A percentile compares a stretch with the other conserved stretches of the same genome.
These are phyloP conservation scores for Hippasteria phrygiana DNA, from an alignment of 53 echinoderm and acorn worm genomes.

Conservation along the genomic window DNA sequence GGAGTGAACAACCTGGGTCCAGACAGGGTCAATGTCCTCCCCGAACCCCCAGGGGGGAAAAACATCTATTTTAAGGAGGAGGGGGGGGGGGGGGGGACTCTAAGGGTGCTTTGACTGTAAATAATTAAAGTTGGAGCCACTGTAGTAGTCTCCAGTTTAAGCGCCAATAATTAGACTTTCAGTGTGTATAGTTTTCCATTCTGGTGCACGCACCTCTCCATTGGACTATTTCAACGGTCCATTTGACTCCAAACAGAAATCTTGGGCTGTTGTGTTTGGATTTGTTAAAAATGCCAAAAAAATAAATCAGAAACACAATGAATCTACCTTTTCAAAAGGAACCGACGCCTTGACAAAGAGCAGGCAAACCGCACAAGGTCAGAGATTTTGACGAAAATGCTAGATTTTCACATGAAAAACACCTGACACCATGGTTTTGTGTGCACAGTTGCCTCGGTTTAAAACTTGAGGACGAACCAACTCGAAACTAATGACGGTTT, in stretches of 20 bases:
- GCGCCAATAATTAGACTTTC: not conserved
- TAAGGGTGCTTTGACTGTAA: conserved; percentile 52
- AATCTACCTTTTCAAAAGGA: not conserved
- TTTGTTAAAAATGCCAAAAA: not conserved
- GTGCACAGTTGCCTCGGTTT: too few species aligned
- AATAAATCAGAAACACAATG: not conserved
- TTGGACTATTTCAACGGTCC: not conserved
- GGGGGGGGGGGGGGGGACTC: conserved; percentile 16
- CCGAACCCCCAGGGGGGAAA: conserved; percentile 16
- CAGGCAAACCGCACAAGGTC: not conserved
- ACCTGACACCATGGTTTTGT: too few species aligned
- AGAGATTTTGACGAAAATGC: not conserved
- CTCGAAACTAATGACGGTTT: too few species aligned
- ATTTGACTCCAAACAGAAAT: not conserved
- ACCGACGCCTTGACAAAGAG: not conserved
- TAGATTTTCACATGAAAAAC: too few species aligned
- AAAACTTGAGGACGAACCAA: not conserved
- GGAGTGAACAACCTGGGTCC: conserved; percentile 67
- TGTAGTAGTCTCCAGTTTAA: not conserved
- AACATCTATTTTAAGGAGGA: conserved; percentile 41
- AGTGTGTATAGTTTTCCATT: not conserved
- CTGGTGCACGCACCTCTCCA: not conserved
- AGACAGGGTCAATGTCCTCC: conserved; percentile 67
- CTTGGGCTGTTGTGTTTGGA: not conserved
- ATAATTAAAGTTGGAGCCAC: conserved; percentile 55